Evolutionary conservation across 2,888 invertebrate genomes (phyloP).

Genomic region (Autographa pulchrina): DNA sequence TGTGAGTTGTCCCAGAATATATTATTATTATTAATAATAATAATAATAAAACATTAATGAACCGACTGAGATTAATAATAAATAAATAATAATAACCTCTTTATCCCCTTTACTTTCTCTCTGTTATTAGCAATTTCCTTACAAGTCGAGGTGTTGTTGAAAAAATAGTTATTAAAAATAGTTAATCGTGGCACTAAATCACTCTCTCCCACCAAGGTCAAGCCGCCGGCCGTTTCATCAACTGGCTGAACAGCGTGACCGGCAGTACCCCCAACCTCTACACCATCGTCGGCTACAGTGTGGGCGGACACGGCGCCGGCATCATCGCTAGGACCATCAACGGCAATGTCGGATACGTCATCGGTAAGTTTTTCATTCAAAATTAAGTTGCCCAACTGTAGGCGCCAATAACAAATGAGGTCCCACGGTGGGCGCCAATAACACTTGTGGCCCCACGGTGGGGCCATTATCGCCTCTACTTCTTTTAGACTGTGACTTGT

Average conservation of each 20-base stretch:
- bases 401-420: not conserved
- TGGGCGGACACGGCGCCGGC: conserved; percentile 64
- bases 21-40: no score
- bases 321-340: conserved; percentile 57
- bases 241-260: conserved; percentile 60
- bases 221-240: conserved; percentile 60
- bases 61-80: no score
- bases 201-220: conserved; percentile 52
- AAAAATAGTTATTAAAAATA: no score
- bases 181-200: no score
- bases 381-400: not conserved
- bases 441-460: not conserved
- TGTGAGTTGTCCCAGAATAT: no score
- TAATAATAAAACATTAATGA: no score
- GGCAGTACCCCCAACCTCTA: conserved; percentile 41
- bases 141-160: no score
- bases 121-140: no score
- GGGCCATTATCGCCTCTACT: not conserved
- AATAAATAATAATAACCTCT: no score
- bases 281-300: conserved; percentile 62
- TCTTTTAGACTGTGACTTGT: no score
- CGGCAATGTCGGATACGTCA: conserved; percentile 58
- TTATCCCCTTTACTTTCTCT: no score
- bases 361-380: conserved; percentile 43
- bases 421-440: not conserved